Conservation (phyloP, 2,113 vertebrate species). For the Mirounga angustirostris region DNA sequence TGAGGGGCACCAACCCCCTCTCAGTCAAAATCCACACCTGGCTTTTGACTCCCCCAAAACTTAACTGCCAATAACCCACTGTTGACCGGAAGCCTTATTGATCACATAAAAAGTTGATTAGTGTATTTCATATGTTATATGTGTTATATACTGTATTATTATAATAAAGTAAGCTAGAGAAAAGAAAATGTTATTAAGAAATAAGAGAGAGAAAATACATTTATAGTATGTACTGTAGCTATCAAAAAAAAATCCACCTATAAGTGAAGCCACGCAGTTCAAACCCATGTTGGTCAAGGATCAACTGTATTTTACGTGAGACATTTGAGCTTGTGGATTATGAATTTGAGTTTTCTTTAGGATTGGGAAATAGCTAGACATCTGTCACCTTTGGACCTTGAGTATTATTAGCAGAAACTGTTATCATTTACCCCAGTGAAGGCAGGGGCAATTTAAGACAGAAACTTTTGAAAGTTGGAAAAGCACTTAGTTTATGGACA, state of each 20-base stretch:
- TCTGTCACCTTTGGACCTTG: neutral
- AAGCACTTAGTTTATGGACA: neutral
- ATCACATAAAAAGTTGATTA: neutral
- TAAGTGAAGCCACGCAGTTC: neutral
- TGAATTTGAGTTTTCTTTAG: neutral
- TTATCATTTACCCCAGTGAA: neutral
- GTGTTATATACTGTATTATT: neutral
- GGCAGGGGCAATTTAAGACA: neutral
- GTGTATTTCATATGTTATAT: neutral
- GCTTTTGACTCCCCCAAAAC: neutral
- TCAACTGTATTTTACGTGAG: neutral
- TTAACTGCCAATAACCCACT: neutral
- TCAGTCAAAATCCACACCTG: neutral
- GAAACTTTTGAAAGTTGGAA: neutral
- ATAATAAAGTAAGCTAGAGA: neutral
- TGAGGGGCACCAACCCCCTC: neutral
- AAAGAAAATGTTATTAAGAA: neutral
- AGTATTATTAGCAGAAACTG: neutral
- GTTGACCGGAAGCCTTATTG: neutral
- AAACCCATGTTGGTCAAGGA: neutral
- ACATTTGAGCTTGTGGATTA: neutral
- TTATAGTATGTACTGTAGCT: neutral
- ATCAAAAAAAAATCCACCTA: neutral
- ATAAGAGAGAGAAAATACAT: neutral
- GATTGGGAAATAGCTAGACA: neutral